These are phyloP conservation scores for Clusia tigrina DNA, from an alignment of 2,888 invertebrate genomes.

Conservation along the genomic window DNA sequence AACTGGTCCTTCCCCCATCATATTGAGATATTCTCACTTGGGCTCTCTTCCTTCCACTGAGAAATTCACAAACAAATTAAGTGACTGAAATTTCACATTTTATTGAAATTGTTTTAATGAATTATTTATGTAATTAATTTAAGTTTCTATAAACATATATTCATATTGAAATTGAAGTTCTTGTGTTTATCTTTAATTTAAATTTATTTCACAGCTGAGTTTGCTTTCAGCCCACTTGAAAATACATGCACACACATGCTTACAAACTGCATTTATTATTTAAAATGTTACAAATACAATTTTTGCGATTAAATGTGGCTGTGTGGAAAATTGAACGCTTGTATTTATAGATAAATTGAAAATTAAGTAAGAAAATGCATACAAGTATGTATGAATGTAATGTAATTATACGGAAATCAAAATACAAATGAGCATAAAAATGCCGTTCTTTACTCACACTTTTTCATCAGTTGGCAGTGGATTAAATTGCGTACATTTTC, in stretches of 20 bases:
- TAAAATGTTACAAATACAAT: too few species aligned
- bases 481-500: background rate
- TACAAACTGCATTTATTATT: background rate
- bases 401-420: background rate
- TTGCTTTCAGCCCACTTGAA: background rate
- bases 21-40: too few species aligned
- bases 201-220: background rate
- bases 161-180: background rate
- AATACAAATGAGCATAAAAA: too few species aligned
- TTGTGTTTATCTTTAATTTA: background rate
- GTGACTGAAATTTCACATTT: too few species aligned
- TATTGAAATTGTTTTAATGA: conserved; percentile 8
- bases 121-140: background rate
- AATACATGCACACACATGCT: background rate
- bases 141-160: background rate
- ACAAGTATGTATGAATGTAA: background rate
- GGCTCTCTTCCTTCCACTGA: too few species aligned
- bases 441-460: background rate
- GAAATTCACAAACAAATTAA: too few species aligned
- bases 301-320: background rate
- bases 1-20: too few species aligned
- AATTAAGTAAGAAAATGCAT: background rate
- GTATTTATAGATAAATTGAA: background rate
- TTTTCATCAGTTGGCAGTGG: background rate
- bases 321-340: background rate